Conservation (phyloP, 2,888 invertebrate genomes). For the Bibio marci region DNA sequence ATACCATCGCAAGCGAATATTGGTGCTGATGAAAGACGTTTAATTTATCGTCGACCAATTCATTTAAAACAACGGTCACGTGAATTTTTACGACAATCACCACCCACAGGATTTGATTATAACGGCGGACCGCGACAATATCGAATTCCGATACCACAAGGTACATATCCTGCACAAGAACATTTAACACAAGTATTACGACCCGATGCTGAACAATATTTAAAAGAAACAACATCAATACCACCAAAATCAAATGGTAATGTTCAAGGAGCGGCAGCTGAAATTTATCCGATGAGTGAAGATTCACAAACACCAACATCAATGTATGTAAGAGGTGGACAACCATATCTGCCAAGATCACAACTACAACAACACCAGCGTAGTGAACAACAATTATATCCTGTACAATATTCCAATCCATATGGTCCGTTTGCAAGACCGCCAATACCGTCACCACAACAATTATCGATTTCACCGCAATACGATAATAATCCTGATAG, state of each 20-base stretch:
- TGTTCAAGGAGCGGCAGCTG: too few species aligned
- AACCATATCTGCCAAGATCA: too few species aligned
- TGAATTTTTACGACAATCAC: conserved; percentile 31
- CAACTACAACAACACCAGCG: too few species aligned
- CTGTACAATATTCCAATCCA: too few species aligned
- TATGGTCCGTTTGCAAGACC: too few species aligned
- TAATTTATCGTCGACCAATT: conserved; percentile 7
- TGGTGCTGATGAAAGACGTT: conserved; percentile 9
- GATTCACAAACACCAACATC: too few species aligned
- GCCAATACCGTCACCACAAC: too few species aligned
- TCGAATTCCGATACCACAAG: conserved; percentile 25
- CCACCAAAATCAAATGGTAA: background rate
- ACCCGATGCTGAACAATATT: conserved; percentile 14
- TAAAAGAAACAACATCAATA: conserved; percentile 14
- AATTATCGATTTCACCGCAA: conserved; percentile 15
- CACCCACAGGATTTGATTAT: conserved; percentile 15
- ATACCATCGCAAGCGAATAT: conserved; percentile 5
- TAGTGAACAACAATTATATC: too few species aligned
- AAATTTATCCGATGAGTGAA: too few species aligned
- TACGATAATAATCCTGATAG: conserved; percentile 42
- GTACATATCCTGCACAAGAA: background rate
- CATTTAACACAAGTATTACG: conserved; percentile 1
- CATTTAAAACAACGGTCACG: conserved; percentile 9
- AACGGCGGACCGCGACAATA: conserved; percentile 34
- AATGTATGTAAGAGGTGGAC: too few species aligned